Evolutionary conservation across 2,888 invertebrate genomes (phyloP), one percentile per base, ranked within the genome.

Genomic region (Eugnorisma glareosa): DNA sequence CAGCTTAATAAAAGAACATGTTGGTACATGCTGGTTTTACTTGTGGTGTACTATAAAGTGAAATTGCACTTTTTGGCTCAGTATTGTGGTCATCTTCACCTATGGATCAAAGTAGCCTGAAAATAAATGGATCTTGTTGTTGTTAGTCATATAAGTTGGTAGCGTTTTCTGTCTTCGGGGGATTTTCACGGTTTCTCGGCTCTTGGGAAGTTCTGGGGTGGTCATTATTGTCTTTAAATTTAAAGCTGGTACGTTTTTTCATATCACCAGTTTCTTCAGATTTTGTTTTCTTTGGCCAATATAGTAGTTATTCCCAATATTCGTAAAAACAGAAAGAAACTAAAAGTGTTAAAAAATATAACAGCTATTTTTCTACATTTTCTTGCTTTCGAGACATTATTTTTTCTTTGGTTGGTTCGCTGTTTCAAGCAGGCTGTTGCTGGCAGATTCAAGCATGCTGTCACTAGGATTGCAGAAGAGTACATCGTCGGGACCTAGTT

Each of bases 1-100:
- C 63, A 76, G 59, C 54, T 48, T 70, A 91, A 89, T 88, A 89
- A 88, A 90, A 89, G n/a, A 84, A 78, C 75, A 21, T 81, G 82
- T 81, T 73, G 68, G 35, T 73, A 57, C 37, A 37, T 72, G 31
- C 67, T 43, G 45, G 79, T 85, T 86, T 88, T 86, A 86, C 82
- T 83, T 74, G 15, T 15, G 6, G 13, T 71, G 8, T 4, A 18
- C 21, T 28, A 67, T 51, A 15, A 15, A 15, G 40, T 57, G 40
- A 35, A 35, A 40, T 7, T 48, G 64, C 15, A 54, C 54, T 54
- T 45, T 48, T 24, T 72, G 35, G 51, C 18, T 73, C 11, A 18
- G 45, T 1, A 28, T 72, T 51, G 51, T 63, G 37, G 40, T 11
- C 43, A 40, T 40, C 8, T 11, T 11, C 40, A 40, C 11, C 35